A percentile compares a stretch with the other conserved stretches of the same genome.
These are phyloP conservation scores for Drosophila mimica DNA, from an alignment of 2,888 invertebrate genomes.

Conservation along the genomic window DNA sequence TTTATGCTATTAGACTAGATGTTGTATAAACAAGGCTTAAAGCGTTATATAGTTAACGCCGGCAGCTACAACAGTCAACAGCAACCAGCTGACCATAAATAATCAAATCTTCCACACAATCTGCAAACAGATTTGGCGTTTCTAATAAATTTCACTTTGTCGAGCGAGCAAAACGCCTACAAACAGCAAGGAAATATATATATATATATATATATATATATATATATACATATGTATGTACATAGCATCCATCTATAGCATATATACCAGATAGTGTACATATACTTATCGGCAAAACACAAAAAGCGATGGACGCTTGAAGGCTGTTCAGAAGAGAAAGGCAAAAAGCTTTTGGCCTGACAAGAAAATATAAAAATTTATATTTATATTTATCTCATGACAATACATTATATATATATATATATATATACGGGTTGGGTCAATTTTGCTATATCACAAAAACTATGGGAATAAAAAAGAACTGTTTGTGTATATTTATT, in stretches of 20 bases:
- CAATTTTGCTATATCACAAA: background rate
- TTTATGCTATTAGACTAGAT: background rate
- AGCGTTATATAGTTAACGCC: constrained; percentile 14
- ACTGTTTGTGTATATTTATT: background rate
- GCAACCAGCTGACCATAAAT: constrained; percentile 70
- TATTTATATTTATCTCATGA: constrained; percentile 65
- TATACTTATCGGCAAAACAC: constrained; percentile 13
- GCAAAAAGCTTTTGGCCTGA: constrained; percentile 62
- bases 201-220: constrained; percentile 11
- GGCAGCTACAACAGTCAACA: constrained; percentile 34
- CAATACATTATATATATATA: constrained; percentile 7
- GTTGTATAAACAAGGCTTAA: constrained; percentile 1
- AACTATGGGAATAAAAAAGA: constrained; percentile 15
- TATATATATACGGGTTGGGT: background rate
- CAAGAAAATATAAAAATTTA: constrained; percentile 70
- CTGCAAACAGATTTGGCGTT: constrained; percentile 79
- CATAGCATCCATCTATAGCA: background rate
- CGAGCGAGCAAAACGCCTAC: constrained; percentile 40
- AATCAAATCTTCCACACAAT: constrained; percentile 77
- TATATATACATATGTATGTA: background rate
- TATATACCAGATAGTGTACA: constrained; percentile 9
- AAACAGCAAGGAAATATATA: constrained; percentile 15
- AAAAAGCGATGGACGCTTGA: constrained; percentile 48
- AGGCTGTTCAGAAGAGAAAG: constrained; percentile 36
- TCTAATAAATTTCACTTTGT: constrained; percentile 81